Percentiles rank a stretch among this genome's conserved stretches.
These are phyloP conservation scores for Lepidocyrtinus sp. DNA, from an alignment of 2,888 invertebrate genomes.

Conservation along the genomic window DNA sequence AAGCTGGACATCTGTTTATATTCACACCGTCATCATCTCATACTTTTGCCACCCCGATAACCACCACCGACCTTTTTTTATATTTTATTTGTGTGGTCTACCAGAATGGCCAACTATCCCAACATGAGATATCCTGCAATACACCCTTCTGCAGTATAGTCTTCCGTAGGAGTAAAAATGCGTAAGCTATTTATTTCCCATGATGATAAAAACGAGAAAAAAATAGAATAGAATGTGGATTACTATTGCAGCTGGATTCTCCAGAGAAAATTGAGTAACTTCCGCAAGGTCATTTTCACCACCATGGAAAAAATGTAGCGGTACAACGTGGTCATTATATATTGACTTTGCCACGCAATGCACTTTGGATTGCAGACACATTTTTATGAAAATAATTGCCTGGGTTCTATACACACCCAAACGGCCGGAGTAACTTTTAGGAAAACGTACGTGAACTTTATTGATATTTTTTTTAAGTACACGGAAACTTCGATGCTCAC, in stretches of 20 bases:
- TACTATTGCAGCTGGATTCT: constrained; percentile 8
- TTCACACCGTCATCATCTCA: constrained; percentile 17
- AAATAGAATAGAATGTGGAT: constrained; percentile 14
- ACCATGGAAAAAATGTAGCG: not conserved
- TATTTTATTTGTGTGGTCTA: not conserved
- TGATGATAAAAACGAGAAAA: constrained; percentile 16
- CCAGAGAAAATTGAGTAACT: constrained; percentile 33
- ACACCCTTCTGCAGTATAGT: not conserved
- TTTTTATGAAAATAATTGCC: not conserved
- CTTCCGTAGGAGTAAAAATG: not conserved
- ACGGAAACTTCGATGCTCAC: not conserved
- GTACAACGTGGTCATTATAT: not conserved
- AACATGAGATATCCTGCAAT: not conserved
- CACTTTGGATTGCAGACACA: not conserved
- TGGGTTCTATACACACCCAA: not conserved
- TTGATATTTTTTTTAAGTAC: not conserved
- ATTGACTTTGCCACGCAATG: constrained; percentile 15
- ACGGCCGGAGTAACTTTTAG: too few species aligned
- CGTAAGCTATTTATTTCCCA: constrained; percentile 20
- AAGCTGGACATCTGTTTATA: constrained; percentile 5
- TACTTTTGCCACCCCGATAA: constrained; percentile 10
- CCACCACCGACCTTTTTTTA: constrained; percentile 4
- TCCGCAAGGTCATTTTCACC: constrained; percentile 43
- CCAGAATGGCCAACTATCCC: not conserved
- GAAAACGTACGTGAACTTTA: not conserved